Evolutionary conservation across 2,113 vertebrate genomes (phyloP).

Genomic region (Macroglossus sobrinus): DNA sequence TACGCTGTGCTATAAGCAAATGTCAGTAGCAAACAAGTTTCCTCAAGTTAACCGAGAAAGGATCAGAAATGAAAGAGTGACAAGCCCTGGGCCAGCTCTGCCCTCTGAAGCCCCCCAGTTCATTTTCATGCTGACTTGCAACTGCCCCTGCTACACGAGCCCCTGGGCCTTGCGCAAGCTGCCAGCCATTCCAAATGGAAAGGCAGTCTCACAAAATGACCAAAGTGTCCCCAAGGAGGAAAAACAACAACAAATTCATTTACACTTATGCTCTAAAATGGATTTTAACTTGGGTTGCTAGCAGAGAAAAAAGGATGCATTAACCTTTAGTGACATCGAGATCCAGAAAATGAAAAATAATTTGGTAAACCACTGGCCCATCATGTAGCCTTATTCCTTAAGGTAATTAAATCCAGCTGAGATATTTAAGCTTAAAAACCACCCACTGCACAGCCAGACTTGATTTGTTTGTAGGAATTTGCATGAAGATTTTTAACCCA

Average conservation of each 20-base stretch:
- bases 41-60: conserved; percentile 34
- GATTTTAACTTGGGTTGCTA: conserved; percentile 64
- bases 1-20: conserved; percentile 50
- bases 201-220: conserved; percentile 60
- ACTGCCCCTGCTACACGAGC: neutral
- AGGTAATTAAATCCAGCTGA: conserved; percentile 72
- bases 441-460: conserved; percentile 37
- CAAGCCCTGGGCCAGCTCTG: conserved; percentile 56
- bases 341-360: conserved; percentile 74
- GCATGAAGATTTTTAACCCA: conserved; percentile 58
- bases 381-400: conserved; percentile 66
- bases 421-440: conserved; percentile 66
- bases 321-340: conserved; percentile 71
- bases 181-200: conserved; percentile 59
- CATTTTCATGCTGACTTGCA: conserved; percentile 35
- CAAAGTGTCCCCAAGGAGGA: conserved; percentile 64
- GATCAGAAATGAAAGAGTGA: conserved; percentile 20
- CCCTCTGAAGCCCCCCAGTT: conserved; percentile 41
- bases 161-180: neutral
- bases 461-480: conserved; percentile 56
- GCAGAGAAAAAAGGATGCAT: conserved; percentile 60
- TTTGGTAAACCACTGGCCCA: conserved; percentile 73
- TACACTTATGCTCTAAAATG: conserved; percentile 64
- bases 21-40: conserved; percentile 55
- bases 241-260: conserved; percentile 72